Base-by-base conservation (phyloP, 2,888 invertebrate genomes). In the Polietes domitor region DNA sequence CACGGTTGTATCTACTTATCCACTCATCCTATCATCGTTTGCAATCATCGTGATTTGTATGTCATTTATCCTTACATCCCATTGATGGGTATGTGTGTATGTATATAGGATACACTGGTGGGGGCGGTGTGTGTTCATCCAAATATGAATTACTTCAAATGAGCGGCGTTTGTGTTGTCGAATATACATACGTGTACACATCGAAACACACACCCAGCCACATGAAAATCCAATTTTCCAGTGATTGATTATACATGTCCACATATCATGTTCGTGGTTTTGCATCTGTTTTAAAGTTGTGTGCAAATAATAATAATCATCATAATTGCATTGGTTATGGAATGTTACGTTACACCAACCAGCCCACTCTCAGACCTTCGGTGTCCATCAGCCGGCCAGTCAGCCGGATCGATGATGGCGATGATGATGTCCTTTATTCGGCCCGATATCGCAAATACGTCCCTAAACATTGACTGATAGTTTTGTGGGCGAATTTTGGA, bases 141-240 rank as follows among this genome's bases (percentile, higher is more conserved):
- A 41, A 19, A 41, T 65, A 37, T 41, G 21, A 65, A 65, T 37
- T 41, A 65, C 17, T 37, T 61, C 19, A 19, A 32, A n/a, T 26
- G 26, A 26, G 4, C 10, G 26, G 24, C 9, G 58, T 58, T 1
- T 41, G 17, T 41, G 37, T 63, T 32, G 3, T 3, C 65, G 17
- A 19, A 41, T 32, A 10, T 3, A 41, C 63, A 28, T 17, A 63
- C n/a, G 41, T 19, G 12, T 12, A 32, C 68, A 28, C 55, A 12
- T 1, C n/a, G 4, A 65, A 37, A 17, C 65, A 68, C 37, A 6
- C 17, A 41, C 41, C 2, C 43, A 68, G 37, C 19, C 78, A 82
- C 87, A 89, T 89, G 90, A 89, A 91, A 92, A 92, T 91, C 90
- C 91, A 91, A 91, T 92, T 91, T 91, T 91, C 91, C 91, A 90